A percentile compares a stretch with the other conserved stretches of the same genome.
Evolutionary conservation across 2,888 invertebrate species (phyloP).

Genomic region (Chironomus riparius): DNA sequence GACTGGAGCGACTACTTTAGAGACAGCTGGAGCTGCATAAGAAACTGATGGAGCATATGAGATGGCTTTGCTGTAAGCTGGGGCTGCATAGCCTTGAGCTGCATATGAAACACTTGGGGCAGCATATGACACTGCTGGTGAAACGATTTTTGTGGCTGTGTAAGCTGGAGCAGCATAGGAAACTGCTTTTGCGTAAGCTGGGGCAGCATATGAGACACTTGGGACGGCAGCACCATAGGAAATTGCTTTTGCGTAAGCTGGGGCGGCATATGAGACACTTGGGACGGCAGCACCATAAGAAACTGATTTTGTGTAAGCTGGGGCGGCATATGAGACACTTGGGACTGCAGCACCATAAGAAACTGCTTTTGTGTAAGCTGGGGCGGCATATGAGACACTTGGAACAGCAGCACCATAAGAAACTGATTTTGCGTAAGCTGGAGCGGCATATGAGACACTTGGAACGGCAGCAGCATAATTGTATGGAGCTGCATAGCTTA

Average conservation of each 20-base stretch:
- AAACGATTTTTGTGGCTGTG: constrained; percentile 32
- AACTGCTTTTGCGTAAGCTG: constrained; percentile 20
- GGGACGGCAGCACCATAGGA: constrained; percentile 31
- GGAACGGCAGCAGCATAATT: background rate
- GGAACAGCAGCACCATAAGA: constrained; percentile 33
- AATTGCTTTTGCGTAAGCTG: constrained; percentile 29
- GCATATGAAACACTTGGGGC: constrained; percentile 19
- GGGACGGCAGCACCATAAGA: background rate
- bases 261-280: constrained; percentile 32
- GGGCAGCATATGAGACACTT: constrained; percentile 20
- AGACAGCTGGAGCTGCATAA: constrained; percentile 31
- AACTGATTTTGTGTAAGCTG: constrained; percentile 28
- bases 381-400: constrained; percentile 34
- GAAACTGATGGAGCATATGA: constrained; percentile 28
- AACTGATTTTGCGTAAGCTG: constrained; percentile 9
- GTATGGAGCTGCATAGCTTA: constrained; percentile 27
- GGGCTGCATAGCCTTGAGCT: background rate
- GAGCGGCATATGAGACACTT: constrained; percentile 29
- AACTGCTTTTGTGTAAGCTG: constrained; percentile 28
- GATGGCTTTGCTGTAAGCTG: constrained; percentile 7
- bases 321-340: constrained; percentile 34
- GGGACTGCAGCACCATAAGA: constrained; percentile 33
- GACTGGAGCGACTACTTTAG: constrained; percentile 7
- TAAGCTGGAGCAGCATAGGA: constrained; percentile 30
- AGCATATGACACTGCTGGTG: constrained; percentile 30